Evolutionary conservation across 2,797 vertebrate species (phyloP).

Genomic region (Gila robusta): DNA sequence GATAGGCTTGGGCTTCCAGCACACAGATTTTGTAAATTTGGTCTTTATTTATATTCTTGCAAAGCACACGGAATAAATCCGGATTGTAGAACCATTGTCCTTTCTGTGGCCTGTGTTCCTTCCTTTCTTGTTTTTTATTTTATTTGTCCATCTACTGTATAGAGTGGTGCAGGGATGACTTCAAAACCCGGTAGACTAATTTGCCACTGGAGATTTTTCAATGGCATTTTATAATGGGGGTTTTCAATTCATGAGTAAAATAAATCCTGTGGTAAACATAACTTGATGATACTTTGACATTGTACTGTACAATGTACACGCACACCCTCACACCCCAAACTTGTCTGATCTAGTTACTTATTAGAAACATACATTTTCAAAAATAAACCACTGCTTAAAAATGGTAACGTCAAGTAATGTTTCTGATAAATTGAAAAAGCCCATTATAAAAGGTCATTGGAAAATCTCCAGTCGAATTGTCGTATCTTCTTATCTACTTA

Average conservation of each 20-base stretch:
- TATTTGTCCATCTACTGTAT: not conserved
- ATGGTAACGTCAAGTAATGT: not conserved
- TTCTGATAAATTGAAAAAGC: not conserved
- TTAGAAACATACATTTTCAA: not conserved
- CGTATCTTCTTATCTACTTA: not conserved
- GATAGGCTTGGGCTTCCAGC: conserved; percentile 99
- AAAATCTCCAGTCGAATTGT: not conserved
- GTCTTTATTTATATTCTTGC: conserved; percentile 99
- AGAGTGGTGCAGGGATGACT: not conserved
- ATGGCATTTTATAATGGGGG: not conserved
- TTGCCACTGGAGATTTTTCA: not conserved
- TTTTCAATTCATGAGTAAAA: not conserved
- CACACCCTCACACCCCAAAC: not conserved
- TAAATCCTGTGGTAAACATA: not conserved
- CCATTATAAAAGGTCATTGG: not conserved
- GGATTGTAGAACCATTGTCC: conserved; percentile 87
- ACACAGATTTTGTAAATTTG: conserved; percentile 99
- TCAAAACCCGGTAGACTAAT: not conserved
- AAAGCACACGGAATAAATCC: conserved; percentile 99
- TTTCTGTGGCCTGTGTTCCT: conserved; percentile 24
- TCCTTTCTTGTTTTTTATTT: not conserved
- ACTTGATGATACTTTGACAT: not conserved
- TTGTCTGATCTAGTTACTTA: not conserved
- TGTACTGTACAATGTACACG: too few species aligned
- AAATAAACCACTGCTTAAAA: too few species aligned